Conservation (phyloP, 2,113 vertebrate species). For the Zosterops pallidus region DNA sequence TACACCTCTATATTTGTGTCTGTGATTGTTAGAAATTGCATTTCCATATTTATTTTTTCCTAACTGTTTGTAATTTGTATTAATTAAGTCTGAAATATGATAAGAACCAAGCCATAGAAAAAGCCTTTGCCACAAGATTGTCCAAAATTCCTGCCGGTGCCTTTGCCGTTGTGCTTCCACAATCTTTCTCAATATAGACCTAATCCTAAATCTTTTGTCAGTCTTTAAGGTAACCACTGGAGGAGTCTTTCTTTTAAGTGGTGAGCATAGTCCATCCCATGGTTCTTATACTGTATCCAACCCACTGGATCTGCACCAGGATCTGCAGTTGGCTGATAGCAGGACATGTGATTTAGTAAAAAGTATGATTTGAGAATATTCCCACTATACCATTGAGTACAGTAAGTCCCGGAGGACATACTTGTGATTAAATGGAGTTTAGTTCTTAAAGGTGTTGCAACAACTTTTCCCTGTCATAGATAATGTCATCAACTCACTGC, state of each 20-base stretch:
- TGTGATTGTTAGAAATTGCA: background rate
- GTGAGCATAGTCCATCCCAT: background rate
- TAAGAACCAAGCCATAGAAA: background rate
- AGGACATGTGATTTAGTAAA: background rate
- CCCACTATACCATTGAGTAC: background rate
- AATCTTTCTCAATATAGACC: background rate
- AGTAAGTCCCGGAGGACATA: background rate
- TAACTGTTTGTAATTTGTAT: background rate
- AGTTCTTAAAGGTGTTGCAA: background rate
- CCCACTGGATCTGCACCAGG: background rate
- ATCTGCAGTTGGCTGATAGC: background rate
- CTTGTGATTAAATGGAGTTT: background rate
- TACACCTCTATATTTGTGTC: background rate
- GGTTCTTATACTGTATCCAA: background rate
- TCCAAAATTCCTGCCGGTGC: background rate
- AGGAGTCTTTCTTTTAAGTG: background rate
- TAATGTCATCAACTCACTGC: background rate
- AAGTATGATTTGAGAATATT: background rate
- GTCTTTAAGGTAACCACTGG: background rate
- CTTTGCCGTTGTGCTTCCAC: background rate
- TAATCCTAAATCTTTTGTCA: background rate
- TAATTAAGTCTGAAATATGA: background rate
- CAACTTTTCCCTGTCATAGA: background rate
- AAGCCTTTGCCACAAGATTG: background rate
- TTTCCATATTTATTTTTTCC: background rate